phyloP scores from a whole-genome alignment of 2,888 invertebrate species.

The Lathronympha strigana region DNA sequence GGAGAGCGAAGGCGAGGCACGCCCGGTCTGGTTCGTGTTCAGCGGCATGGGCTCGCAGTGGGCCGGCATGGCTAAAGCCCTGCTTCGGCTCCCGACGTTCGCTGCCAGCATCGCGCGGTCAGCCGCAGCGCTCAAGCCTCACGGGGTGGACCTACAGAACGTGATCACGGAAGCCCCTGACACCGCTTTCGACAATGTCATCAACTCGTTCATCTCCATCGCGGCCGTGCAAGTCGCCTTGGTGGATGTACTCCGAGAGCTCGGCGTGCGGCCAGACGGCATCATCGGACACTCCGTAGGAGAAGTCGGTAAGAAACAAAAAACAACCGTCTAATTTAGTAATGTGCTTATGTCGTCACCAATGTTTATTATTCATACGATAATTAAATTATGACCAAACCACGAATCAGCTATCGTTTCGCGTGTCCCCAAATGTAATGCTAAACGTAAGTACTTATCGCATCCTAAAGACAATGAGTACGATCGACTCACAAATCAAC shows the following conservation, averaged over 20 bases:
- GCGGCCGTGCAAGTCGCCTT: constrained; percentile 98
- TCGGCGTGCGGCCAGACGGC: constrained; percentile 94
- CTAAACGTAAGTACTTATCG: neutral
- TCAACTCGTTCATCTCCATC: constrained; percentile 96
- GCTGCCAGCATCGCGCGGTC: constrained; percentile 90
- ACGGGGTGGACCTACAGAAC: constrained; percentile 92
- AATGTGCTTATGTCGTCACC: neutral
- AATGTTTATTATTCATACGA: constrained; percentile 1
- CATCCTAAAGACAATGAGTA: too few species aligned
- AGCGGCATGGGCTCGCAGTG: constrained; percentile 99
- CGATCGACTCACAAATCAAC: too few species aligned
- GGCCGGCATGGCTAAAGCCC: constrained; percentile 96
- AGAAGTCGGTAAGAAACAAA: constrained; percentile 86
- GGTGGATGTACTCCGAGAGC: constrained; percentile 91
- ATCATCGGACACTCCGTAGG: constrained; percentile 98
- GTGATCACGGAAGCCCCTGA: constrained; percentile 91
- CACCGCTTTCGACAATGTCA: constrained; percentile 91
- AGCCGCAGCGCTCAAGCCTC: constrained; percentile 90
- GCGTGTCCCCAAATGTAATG: neutral
- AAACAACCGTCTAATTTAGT: neutral
- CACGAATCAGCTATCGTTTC: neutral
- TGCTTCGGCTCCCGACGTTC: constrained; percentile 93
- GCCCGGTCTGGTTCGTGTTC: constrained; percentile 97
- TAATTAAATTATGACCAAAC: neutral
- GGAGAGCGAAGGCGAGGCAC: constrained; percentile 82